Conservation (phyloP, 2,888 invertebrate genomes). For the Spialia ferax region DNA sequence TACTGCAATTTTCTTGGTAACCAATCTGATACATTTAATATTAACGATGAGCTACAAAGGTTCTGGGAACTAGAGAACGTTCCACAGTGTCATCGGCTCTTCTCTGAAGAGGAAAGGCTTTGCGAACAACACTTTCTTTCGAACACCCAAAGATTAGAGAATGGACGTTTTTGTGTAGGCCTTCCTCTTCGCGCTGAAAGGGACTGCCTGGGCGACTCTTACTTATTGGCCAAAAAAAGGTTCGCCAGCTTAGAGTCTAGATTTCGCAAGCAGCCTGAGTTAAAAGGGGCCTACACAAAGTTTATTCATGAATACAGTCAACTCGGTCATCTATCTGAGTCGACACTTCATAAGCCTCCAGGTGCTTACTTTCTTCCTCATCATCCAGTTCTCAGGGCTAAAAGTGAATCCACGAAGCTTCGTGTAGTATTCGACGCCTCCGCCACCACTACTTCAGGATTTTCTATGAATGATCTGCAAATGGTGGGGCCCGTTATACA, state of each 20-base stretch:
- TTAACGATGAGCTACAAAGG: background rate
- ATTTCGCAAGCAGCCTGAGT: background rate
- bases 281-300: background rate
- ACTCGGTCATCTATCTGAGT: background rate
- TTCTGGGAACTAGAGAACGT: background rate
- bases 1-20: background rate
- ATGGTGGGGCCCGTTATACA: conserved; percentile 4
- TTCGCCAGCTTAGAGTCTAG: background rate
- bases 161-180: background rate
- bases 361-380: background rate
- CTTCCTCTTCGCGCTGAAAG: background rate
- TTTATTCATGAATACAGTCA: background rate
- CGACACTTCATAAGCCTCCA: background rate
- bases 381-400: background rate
- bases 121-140: background rate
- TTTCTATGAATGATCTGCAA: background rate
- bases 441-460: background rate
- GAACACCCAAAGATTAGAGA: background rate
- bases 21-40: background rate
- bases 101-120: background rate
- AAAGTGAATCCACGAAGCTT: background rate
- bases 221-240: conserved; percentile 6
- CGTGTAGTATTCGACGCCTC: conserved; percentile 2
- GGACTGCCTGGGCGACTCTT: background rate
- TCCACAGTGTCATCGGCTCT: background rate